Evolutionary conservation across 2,113 vertebrate genomes (phyloP), one percentile per base, ranked within the genome.

Genomic region (Paramormyrops kingsleyae): DNA sequence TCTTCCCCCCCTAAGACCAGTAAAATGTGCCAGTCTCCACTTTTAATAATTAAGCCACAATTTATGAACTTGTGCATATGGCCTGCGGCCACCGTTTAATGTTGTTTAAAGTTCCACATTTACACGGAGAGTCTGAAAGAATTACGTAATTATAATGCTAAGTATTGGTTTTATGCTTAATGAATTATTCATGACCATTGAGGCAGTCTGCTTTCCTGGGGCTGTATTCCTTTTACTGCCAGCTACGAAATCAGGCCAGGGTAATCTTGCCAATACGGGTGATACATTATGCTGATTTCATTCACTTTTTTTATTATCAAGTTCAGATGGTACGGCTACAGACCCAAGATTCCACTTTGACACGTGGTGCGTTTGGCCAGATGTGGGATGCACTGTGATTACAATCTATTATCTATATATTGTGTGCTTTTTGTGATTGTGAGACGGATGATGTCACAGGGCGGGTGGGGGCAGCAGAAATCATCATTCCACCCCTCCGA

Each of bases 181-280:
- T 83, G 77, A 80, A 84, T 89, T 83, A 83, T 83, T 89, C 50
- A 89, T 31, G 50, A 52, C 35, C 39, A 13, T 13, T 59, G 52
- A 89, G 35, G 50, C 88, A n/a, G 19, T 89, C 24, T 53, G 74
- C 35, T 56, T 56, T 59, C 50, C 77, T 9, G 1, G 35, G 77
- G 50, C 52, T 52, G 27, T 10, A 19, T 46, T 80, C 39, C 50
- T 50, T 27, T 52, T 47, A 56, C 88, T 88, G 62, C 88, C 46
- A 46, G 62, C 46, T 9, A 47, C 27, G 27, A 89, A 88, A 89
- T 89, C 47, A n/a, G 49, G 15, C 27, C 50, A 53, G 50, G 88
- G 31, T 27, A 89, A 50, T 2, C 46, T 53, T 89, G 27, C 49
- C 47, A 31, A n/a, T 50, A 31, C 46, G 47, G 70, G 31, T 39